phyloP scores from a whole-genome alignment of 2,113 vertebrate genomes.

The Peromyscus maniculatus region DNA sequence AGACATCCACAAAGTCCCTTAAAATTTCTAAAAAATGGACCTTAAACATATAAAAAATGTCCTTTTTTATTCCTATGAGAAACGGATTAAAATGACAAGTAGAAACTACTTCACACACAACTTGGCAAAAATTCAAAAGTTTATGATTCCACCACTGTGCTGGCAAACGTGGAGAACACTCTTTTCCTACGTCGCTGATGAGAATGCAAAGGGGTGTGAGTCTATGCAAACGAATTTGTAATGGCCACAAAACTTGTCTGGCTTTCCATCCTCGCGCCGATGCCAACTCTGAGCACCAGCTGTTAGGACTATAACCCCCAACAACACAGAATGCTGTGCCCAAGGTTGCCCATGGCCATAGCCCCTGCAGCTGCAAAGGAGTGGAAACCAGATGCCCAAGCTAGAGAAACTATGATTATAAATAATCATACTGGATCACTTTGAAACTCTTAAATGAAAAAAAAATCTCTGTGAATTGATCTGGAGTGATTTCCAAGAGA shows the following conservation, averaged over 20 bases:
- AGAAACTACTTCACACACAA: constrained; percentile 45
- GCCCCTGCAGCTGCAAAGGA: constrained; percentile 30
- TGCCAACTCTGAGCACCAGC: not conserved
- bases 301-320: not conserved
- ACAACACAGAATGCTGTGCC: not conserved
- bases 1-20: not conserved
- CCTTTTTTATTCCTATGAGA: constrained; percentile 11
- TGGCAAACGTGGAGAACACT: not conserved
- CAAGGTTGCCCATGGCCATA: not conserved
- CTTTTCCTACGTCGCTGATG: not conserved
- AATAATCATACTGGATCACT: not conserved
- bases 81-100: constrained; percentile 35
- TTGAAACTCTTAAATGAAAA: not conserved
- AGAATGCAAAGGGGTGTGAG: not conserved
- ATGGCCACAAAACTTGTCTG: not conserved
- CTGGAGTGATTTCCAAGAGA: not conserved
- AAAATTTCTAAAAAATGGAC: not conserved
- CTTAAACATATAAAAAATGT: constrained; percentile 25
- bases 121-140: constrained; percentile 65
- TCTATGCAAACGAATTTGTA: not conserved
- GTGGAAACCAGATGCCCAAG: not conserved
- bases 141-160: constrained; percentile 42
- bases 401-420: constrained; percentile 31
- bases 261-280: not conserved
- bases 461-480: not conserved